Percentiles rank a stretch among this genome's conserved stretches.
phyloP scores from a whole-genome alignment of 2,113 vertebrate genomes.

The Smithornis capensis region DNA sequence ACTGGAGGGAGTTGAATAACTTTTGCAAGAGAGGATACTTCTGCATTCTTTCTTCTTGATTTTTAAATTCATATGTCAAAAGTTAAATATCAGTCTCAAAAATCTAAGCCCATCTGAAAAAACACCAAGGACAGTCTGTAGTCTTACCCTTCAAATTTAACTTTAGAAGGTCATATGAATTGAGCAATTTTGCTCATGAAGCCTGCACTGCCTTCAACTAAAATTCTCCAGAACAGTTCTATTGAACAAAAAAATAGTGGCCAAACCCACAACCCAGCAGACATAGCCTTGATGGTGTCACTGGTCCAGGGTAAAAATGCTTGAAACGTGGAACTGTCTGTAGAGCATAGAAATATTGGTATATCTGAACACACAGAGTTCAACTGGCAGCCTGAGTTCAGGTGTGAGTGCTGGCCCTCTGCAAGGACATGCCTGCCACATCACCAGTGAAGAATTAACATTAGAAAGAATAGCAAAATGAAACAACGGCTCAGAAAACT shows the following conservation, averaged over 20 bases:
- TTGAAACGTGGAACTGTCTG: background rate
- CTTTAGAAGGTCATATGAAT: background rate
- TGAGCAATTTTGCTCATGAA: background rate
- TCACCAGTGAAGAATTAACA: background rate
- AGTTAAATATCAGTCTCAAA: background rate
- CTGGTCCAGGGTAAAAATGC: background rate
- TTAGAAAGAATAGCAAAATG: background rate
- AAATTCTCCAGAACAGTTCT: background rate
- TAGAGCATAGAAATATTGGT: background rate
- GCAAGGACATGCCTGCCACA: fast-evolving
- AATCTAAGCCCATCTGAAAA: background rate
- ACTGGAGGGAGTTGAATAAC: background rate
- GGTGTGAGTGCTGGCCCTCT: background rate
- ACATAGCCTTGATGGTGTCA: background rate
- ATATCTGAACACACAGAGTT: background rate
- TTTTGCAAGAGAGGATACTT: background rate
- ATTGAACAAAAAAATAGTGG: background rate
- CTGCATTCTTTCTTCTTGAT: background rate
- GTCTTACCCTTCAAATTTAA: background rate
- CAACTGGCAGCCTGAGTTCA: background rate
- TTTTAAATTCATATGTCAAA: background rate
- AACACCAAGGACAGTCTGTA: background rate
- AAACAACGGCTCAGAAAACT: background rate
- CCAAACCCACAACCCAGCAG: background rate
- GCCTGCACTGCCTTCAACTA: fast-evolving